phyloP scores from a whole-genome alignment of 2,113 vertebrate genomes.

The Burhinus bistriatus region DNA sequence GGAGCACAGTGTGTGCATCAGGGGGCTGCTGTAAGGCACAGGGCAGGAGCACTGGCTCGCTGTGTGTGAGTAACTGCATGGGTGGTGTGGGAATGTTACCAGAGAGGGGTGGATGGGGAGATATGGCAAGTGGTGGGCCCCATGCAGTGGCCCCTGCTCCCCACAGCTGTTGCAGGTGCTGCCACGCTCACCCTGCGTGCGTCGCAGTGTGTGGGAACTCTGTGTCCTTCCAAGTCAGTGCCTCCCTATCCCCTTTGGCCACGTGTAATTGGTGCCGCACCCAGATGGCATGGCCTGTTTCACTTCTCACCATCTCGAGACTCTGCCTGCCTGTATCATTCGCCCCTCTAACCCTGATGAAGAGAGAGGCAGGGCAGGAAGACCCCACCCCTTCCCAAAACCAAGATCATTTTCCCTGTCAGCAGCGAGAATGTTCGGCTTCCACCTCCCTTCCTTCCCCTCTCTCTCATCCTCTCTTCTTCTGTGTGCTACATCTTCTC shows the following conservation, averaged over 20 bases:
- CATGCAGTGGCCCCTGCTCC: not conserved
- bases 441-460: not conserved
- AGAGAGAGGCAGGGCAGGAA: not conserved
- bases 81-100: not conserved
- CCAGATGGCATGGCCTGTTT: not conserved
- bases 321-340: not conserved
- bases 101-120: not conserved
- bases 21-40: not conserved
- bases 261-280: fast-evolving
- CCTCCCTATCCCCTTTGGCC: not conserved
- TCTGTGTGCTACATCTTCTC: not conserved
- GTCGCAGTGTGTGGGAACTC: not conserved
- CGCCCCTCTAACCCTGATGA: not conserved
- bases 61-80: too few relatives aligned
- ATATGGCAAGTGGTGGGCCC: not conserved
- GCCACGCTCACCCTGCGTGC: fast-evolving
- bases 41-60: not conserved
- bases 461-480: not conserved
- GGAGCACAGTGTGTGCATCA: not conserved
- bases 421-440: not conserved
- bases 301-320: not conserved
- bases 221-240: not conserved
- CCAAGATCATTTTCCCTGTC: not conserved
- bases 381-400: not conserved
- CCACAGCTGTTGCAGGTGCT: not conserved